These are phyloP conservation scores for Lissocephala sabroskyi DNA, from an alignment of 2,888 invertebrate species.

Conservation along the genomic window DNA sequence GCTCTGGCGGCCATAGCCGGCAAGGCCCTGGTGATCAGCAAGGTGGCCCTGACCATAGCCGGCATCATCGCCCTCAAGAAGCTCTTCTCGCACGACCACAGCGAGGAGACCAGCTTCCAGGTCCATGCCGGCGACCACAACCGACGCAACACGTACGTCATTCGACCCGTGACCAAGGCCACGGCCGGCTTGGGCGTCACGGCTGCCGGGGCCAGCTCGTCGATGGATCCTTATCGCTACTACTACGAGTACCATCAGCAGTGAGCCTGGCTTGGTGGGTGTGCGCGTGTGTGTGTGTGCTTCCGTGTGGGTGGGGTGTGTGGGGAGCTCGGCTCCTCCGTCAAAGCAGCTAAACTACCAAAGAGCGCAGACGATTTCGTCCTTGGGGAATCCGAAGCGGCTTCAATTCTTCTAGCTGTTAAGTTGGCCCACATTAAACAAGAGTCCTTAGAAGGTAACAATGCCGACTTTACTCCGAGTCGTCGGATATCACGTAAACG, in stretches of 20 bases:
- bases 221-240: slow-evolving; percentile 77
- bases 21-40: slow-evolving; percentile 82
- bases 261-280: slow-evolving; percentile 18
- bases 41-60: slow-evolving; percentile 82
- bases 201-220: slow-evolving; percentile 58
- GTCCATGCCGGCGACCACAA: slow-evolving; percentile 80
- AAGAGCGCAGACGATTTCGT: slow-evolving; percentile 35
- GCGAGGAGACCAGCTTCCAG: slow-evolving; percentile 79
- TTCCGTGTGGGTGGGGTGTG: too few species aligned
- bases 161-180: slow-evolving; percentile 75
- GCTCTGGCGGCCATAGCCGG: slow-evolving; percentile 81
- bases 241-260: slow-evolving; percentile 74
- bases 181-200: slow-evolving; percentile 50
- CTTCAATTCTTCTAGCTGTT: background rate
- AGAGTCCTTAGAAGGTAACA: slow-evolving; percentile 9
- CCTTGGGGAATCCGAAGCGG: background rate
- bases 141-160: slow-evolving; percentile 78
- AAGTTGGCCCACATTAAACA: background rate
- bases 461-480: slow-evolving; percentile 32
- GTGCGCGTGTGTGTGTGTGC: slow-evolving; percentile 6
- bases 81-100: slow-evolving; percentile 79
- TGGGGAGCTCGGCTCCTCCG: too few species aligned
- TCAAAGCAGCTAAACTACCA: slow-evolving; percentile 54
- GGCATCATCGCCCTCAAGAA: slow-evolving; percentile 82
- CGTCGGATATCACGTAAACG: slow-evolving; percentile 33